Percentiles rank a stretch among this genome's conserved stretches.
phyloP scores from a whole-genome alignment of 2,888 invertebrate species.

The Tachystola acroxantha region DNA sequence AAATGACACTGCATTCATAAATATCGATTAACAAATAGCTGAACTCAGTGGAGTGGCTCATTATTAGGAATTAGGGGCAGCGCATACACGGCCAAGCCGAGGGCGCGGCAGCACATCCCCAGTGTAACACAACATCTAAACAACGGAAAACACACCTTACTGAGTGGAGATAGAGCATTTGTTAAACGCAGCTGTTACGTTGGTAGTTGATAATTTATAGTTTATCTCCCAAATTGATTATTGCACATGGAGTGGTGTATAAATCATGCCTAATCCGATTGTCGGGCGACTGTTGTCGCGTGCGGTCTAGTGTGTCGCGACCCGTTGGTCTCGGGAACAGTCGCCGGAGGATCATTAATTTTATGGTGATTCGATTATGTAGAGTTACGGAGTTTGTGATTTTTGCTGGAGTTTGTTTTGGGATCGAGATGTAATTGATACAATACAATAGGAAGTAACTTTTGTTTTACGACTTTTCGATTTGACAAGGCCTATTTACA shows the following conservation, averaged over 20 bases:
- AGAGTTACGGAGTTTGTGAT: not conserved
- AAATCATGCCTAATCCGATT: slow-evolving; percentile 60
- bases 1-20: not conserved
- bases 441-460: no score
- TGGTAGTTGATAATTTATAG: slow-evolving; percentile 55
- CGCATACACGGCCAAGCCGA: not conserved
- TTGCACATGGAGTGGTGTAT: slow-evolving; percentile 54
- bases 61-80: not conserved
- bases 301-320: not conserved
- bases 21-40: not conserved
- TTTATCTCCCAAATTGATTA: slow-evolving; percentile 66
- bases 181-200: not conserved
- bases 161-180: not conserved
- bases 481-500: no score
- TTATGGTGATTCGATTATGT: not conserved
- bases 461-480: no score
- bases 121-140: not conserved
- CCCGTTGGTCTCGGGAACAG: not conserved
- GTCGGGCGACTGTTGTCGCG: slow-evolving; percentile 15
- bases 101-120: not conserved
- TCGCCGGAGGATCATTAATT: not conserved
- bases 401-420: no score
- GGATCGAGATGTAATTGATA: no score
- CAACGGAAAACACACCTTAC: no score
- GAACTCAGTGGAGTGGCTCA: not conserved